phyloP scores from a whole-genome alignment of 2,888 invertebrate genomes.

The Acanthoscelides obtectus region DNA sequence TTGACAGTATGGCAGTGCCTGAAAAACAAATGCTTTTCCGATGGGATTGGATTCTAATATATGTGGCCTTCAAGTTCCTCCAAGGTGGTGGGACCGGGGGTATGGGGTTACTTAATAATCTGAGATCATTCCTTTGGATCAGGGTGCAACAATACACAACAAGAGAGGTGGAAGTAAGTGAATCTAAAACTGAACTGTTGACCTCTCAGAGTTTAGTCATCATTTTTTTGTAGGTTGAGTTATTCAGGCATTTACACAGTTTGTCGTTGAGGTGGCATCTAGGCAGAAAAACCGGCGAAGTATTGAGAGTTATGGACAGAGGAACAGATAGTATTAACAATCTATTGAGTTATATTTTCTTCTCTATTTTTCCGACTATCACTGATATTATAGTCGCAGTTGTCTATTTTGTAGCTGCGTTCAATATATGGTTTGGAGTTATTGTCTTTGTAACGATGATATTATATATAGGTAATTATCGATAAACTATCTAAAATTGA shows the following conservation, averaged over 20 bases:
- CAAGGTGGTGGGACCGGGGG: constrained; percentile 93
- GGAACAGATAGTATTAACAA: constrained; percentile 96
- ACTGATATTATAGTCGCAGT: constrained; percentile 90
- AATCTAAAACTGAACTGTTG: not conserved
- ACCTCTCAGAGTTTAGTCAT: not conserved
- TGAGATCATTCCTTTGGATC: constrained; percentile 92
- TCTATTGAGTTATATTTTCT: constrained; percentile 85
- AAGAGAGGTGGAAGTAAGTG: constrained; percentile 73
- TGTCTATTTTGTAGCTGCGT: constrained; percentile 78
- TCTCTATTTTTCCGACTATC: constrained; percentile 90
- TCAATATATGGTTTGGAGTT: constrained; percentile 92
- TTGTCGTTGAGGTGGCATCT: constrained; percentile 94
- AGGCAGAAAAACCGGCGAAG: constrained; percentile 93
- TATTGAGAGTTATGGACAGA: constrained; percentile 92
- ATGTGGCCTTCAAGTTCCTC: constrained; percentile 84
- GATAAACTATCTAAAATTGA: not conserved
- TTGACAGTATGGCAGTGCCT: constrained; percentile 64
- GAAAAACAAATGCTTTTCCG: constrained; percentile 55
- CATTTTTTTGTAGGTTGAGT: constrained; percentile 59
- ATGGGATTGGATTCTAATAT: constrained; percentile 87
- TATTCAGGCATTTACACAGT: constrained; percentile 84
- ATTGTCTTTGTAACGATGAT: constrained; percentile 93
- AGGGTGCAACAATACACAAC: constrained; percentile 94
- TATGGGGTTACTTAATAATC: constrained; percentile 89
- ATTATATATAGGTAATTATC: constrained; percentile 79